These are phyloP conservation scores for Saccopteryx bilineata DNA, from an alignment of 2,113 vertebrate species.

Conservation along the genomic window DNA sequence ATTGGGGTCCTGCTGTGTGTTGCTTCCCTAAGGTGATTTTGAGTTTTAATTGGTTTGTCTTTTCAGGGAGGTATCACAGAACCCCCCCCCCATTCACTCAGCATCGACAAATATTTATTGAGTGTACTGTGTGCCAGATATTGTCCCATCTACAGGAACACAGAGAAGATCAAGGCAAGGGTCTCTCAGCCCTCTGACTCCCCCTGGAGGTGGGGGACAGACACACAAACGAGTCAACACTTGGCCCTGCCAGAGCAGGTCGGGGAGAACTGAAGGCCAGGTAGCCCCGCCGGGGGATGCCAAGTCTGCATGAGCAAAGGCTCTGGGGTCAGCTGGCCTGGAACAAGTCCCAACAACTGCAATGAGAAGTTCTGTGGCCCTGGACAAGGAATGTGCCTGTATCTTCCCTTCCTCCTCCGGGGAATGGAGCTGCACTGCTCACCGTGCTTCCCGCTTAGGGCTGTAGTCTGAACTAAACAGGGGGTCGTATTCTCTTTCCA, in stretches of 20 bases:
- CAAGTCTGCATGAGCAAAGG: neutral
- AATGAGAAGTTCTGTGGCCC: neutral
- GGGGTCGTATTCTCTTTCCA: accelerated
- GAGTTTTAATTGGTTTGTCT: neutral
- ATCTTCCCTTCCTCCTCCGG: neutral
- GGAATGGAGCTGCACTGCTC: accelerated
- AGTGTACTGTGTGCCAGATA: accelerated
- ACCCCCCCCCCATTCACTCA: neutral
- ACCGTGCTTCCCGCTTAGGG: neutral
- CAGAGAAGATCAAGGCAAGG: neutral
- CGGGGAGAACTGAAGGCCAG: neutral
- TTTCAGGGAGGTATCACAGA: constrained; percentile 63
- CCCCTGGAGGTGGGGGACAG: neutral
- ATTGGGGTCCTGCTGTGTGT: neutral
- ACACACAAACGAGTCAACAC: neutral
- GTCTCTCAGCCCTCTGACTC: neutral
- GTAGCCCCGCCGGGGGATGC: neutral
- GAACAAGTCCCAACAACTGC: neutral
- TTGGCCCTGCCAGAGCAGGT: neutral
- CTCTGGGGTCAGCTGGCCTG: neutral
- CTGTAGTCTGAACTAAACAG: neutral
- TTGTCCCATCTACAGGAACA: accelerated
- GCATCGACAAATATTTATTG: neutral
- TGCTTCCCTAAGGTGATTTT: neutral
- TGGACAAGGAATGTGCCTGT: neutral